phyloP scores from a whole-genome alignment of 37 sponge, comb jelly and placozoan species.

The Ianthella basta region DNA sequence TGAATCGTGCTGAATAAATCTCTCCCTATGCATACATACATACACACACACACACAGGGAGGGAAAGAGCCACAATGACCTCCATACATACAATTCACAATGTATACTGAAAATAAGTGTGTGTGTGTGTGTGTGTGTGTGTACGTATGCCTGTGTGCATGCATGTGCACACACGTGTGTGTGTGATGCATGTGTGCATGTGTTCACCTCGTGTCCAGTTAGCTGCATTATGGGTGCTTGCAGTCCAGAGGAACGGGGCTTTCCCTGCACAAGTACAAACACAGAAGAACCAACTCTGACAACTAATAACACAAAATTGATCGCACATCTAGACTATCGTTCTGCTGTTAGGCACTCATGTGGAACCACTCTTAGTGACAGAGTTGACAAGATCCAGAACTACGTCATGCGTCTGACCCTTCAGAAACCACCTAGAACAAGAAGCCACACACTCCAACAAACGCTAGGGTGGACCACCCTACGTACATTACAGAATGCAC shows the following conservation, averaged over 20 bases:
- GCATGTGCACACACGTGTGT: background rate
- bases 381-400: too few relatives aligned
- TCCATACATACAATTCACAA: background rate
- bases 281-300: background rate
- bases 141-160: background rate
- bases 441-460: too few relatives aligned
- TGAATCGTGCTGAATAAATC: constrained; percentile 75
- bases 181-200: too few relatives aligned
- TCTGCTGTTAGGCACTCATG: background rate
- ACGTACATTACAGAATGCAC: too few relatives aligned
- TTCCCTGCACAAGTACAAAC: constrained; percentile 60
- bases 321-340: background rate
- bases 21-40: constrained; percentile 54
- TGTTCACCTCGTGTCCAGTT: constrained; percentile 86
- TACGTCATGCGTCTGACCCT: too few relatives aligned
- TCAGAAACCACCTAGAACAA: too few relatives aligned
- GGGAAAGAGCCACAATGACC: background rate
- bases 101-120: background rate
- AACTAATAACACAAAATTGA: background rate
- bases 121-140: too few relatives aligned
- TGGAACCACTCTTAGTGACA: too few relatives aligned
- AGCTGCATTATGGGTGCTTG: constrained; percentile 98
- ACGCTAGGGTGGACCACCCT: too few relatives aligned
- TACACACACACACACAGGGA: background rate
- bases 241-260: constrained; percentile 87